Base-by-base conservation (phyloP, 2,113 vertebrate species). In the Alethe diademata region DNA sequence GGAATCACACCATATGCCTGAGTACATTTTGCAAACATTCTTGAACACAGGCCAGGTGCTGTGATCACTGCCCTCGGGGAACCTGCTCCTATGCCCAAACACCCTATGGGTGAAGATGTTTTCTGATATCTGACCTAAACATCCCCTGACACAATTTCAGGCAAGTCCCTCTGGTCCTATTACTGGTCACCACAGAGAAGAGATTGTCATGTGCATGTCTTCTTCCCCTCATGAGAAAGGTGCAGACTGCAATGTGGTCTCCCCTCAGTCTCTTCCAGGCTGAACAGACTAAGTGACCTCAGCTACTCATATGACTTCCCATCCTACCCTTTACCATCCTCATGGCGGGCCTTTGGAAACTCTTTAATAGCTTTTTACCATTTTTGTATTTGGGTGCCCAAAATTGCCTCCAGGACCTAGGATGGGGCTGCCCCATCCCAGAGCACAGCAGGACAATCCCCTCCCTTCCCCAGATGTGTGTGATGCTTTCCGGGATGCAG, bases 321-420 rank as follows among this genome's bases (percentile, higher is more conserved):
- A 16, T 42, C 29, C 31, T 20, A 48, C 11, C 11, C 26, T 72
- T 43, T 17, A 23, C 8, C 14, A 33, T 50, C 18, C 12, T 65
- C 14, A 11, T 19, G 19, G 18, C 4, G 16, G 0, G 2, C 14
- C 6, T 72, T 51, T 33, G 22, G 33, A 50, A 48, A 33, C 16
- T 35, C 13, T 40, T n/a, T 7, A 57, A 33, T 7, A 50, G 8
- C 8, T 57, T 72, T 18, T 23, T 33, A 8, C 28, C 9, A 15
- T 48, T 71, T 25, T 15, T 31, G 12, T 19, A 7, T 12, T 19
- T 6, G 12, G 25, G 6, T 22, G 5, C 11, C 9, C 31, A 72
- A 42, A 71, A 22, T 6, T 36, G 7, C 4, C 20, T 3, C 25
- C 31, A 24, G 25, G 0, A 8, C 18, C 15, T 0, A 0, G 5